These are phyloP conservation scores for Spea multiplicata DNA, from an alignment of 2,113 vertebrate genomes.

Conservation along the genomic window DNA sequence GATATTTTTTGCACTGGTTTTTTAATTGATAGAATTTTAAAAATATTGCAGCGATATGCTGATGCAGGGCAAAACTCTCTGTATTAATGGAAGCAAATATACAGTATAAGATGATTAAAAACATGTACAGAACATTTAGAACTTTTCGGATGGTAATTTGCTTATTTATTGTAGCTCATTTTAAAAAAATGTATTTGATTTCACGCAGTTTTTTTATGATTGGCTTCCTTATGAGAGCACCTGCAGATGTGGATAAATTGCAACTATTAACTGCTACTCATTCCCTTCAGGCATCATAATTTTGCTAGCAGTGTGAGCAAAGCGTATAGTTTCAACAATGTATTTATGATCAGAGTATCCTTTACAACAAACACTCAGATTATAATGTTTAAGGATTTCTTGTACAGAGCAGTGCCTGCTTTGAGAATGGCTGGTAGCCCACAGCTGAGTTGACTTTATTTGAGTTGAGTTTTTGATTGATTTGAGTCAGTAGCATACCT, in stretches of 20 bases:
- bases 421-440: accelerated
- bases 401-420: neutral
- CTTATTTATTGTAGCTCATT: neutral
- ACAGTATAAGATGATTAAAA: neutral
- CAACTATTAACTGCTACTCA: neutral
- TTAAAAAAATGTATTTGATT: neutral
- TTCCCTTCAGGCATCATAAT: slow-evolving; percentile 1
- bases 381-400: neutral
- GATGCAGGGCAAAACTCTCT: neutral
- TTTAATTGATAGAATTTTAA: neutral
- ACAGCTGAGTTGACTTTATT: neutral
- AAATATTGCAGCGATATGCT: neutral
- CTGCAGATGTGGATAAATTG: neutral
- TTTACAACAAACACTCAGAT: neutral
- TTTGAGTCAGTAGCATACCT: slow-evolving; percentile 3
- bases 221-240: neutral
- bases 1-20: neutral
- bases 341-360: neutral
- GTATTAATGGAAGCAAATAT: neutral
- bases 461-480: no score
- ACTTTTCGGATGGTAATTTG: neutral
- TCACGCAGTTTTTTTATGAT: neutral
- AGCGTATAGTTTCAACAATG: neutral
- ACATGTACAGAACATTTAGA: neutral
- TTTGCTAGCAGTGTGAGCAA: neutral